Percentiles rank a stretch among this genome's conserved stretches.
Evolutionary conservation across 1,140 invertebrate genomes (phyloP).

Genomic region (Leptopilina clavipes): DNA sequence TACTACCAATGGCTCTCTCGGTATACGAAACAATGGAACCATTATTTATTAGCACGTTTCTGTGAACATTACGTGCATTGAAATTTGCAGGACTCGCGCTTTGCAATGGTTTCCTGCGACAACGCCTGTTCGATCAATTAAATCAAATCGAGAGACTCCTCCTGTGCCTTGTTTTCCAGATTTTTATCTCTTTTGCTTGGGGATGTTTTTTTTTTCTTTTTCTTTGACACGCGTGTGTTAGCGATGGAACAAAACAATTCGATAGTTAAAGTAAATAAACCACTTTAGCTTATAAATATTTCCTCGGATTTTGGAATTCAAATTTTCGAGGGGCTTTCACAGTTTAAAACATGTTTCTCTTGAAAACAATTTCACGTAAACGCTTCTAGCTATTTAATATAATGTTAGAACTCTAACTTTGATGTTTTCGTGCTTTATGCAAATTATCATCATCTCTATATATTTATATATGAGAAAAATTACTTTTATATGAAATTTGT

Average conservation of each 20-base stretch:
- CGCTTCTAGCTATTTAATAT: slow-evolving; percentile 8
- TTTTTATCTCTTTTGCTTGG: slow-evolving; percentile 10
- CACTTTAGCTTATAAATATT: neutral
- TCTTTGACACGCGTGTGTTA: neutral
- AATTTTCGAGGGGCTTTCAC: neutral
- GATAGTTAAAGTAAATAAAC: neutral
- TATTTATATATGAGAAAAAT: slow-evolving; percentile 6
- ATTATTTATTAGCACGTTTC: slow-evolving; percentile 25
- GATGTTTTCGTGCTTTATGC: neutral
- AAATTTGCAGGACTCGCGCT: slow-evolving; percentile 10
- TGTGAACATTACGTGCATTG: slow-evolving; percentile 24
- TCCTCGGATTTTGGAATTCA: neutral
- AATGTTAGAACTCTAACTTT: neutral
- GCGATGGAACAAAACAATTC: neutral
- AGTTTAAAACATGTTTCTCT: neutral
- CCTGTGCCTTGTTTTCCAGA: neutral
- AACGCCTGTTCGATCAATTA: slow-evolving; percentile 27
- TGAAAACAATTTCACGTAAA: neutral
- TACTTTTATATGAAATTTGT: neutral
- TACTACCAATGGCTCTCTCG: neutral
- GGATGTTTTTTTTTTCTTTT: neutral
- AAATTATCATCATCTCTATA: too few relatives aligned
- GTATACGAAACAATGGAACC: neutral
- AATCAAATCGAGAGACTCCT: slow-evolving; percentile 4
- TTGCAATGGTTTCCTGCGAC: slow-evolving; percentile 4